These are phyloP conservation scores for Stichodactyla helianthus DNA, from an alignment of 64 coral and sea anemone genomes.

Conservation along the genomic window DNA sequence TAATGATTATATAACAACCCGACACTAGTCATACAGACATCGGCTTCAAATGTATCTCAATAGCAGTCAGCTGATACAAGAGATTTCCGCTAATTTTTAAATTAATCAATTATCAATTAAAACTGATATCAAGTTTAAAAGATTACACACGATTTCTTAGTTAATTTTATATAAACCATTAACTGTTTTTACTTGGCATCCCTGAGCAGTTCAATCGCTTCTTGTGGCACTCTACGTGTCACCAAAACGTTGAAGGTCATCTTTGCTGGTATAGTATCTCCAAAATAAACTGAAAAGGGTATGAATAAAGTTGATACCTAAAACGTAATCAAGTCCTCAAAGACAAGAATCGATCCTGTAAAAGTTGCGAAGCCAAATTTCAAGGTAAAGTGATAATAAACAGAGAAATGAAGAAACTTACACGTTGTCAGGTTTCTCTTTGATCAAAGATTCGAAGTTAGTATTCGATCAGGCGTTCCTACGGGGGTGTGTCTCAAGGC, in stretches of 20 bases:
- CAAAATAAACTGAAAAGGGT: background rate
- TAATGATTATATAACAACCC: too few relatives aligned
- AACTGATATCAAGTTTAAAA: too few relatives aligned
- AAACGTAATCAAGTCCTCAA: background rate
- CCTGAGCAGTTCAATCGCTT: slow-evolving; percentile 69
- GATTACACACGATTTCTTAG: too few relatives aligned
- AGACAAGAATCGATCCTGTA: background rate
- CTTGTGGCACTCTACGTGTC: slow-evolving; percentile 65
- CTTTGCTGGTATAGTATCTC: background rate
- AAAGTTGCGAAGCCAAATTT: background rate
- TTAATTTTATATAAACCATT: too few relatives aligned
- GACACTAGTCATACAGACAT: too few relatives aligned
- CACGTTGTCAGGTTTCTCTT: background rate
- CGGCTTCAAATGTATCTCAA: too few relatives aligned
- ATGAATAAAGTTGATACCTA: background rate
- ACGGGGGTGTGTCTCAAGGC: background rate
- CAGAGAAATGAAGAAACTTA: background rate
- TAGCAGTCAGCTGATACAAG: too few relatives aligned
- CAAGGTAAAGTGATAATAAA: background rate
- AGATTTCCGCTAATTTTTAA: too few relatives aligned
- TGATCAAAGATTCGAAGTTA: background rate
- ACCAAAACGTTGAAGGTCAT: slow-evolving; percentile 53
- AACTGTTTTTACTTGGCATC: slow-evolving; percentile 35
- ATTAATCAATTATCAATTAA: too few relatives aligned
- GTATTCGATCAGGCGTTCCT: slow-evolving; percentile 12